Evolutionary conservation across 2,113 vertebrate species (phyloP), one percentile per base, ranked within the genome.

Genomic region (Heptranchias perlo): DNA sequence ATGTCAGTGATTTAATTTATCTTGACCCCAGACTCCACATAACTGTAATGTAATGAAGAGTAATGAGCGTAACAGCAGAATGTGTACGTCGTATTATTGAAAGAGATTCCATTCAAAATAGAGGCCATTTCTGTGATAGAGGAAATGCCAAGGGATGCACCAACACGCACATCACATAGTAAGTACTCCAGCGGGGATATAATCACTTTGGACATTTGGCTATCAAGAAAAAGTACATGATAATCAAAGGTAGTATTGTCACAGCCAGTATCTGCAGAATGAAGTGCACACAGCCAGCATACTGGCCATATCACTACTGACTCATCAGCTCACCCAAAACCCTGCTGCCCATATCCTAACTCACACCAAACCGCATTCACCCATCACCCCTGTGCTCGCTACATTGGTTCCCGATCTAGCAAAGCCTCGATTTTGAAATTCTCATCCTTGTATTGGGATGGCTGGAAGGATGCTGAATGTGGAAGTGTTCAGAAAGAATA

Each of bases 1-100:
- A 96, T 96, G 91, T 95, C 58, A 96, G 89, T 96, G 84, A 96
- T 96, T 96, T 96, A 96, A 96, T 96, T 96, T 96, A 94, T 96
- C 96, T 95, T 96, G 96, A 96, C 96, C 96, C 96, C 94, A 35
- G 96, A 95, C 96, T 96, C 96, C 89, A 95, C 95, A 62, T 96
- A 96, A 96, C 84, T 96, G 87, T 92, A 96, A 87, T 96, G 95
- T 96, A 96, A 96, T 94, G 96, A 96, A 96, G 54, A 94, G 96
- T 95, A 96, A 96, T 96, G 31, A 62, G 31, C 89, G 62, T n/a
- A 93, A 62, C 14, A 21, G 84, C 1, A 62, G 13, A 93, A 58
- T 18, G 35, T 39, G 18, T 35, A 93, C n/a, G 89, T 86, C 82
- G 18, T 86, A 49, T 44, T 73, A 86, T 49, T 86, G 82, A 23